A percentile compares a stretch with the other conserved stretches of the same genome.
Evolutionary conservation across 2,888 invertebrate genomes (phyloP).

Genomic region (Melieria omissa): DNA sequence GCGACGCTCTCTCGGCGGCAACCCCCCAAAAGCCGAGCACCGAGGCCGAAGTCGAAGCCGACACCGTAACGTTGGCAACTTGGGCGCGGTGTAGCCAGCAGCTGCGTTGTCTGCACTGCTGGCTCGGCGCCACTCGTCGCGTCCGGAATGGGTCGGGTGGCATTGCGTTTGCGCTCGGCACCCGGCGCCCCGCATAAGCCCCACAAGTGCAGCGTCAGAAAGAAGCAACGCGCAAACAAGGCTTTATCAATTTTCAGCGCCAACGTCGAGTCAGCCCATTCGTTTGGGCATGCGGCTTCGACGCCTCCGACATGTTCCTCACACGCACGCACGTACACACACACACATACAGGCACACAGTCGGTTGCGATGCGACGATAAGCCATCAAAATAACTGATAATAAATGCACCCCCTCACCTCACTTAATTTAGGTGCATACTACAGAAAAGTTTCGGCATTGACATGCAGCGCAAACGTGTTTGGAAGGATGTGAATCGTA

Average conservation of each 20-base stretch:
- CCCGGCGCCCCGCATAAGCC: not conserved
- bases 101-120: constrained; percentile 7
- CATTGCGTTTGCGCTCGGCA: constrained; percentile 7
- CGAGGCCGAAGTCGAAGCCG: not conserved
- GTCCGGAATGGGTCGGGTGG: not conserved
- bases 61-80: constrained; percentile 55
- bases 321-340: constrained; percentile 9
- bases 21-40: not conserved
- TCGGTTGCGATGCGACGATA: constrained; percentile 42
- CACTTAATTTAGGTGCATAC: too few species aligned
- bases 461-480: too few species aligned
- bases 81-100: constrained; percentile 53
- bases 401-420: constrained; percentile 11
- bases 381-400: constrained; percentile 42
- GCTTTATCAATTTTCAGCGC: not conserved
- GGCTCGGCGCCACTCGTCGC: not conserved
- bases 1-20: constrained; percentile 19
- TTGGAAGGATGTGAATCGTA: too few species aligned
- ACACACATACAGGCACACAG: constrained; percentile 33
- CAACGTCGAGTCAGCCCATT: not conserved
- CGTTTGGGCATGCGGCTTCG: constrained; percentile 12
- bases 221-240: not conserved
- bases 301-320: constrained; percentile 19
- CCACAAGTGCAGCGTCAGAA: not conserved
- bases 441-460: too few species aligned